phyloP scores from a whole-genome alignment of 2,888 invertebrate species.

The Synanthedon formicaeformis region DNA sequence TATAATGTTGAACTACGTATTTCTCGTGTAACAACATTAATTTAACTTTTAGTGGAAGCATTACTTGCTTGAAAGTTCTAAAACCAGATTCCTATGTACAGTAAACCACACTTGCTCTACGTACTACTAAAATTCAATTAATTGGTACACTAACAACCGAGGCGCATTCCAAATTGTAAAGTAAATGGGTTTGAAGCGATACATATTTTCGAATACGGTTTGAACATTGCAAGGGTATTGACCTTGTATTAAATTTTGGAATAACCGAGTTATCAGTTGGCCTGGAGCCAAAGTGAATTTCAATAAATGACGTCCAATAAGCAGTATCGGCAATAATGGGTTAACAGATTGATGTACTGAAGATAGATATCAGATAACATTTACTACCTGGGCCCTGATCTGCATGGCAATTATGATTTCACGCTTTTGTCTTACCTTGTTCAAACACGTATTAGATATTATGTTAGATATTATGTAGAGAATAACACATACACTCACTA shows the following conservation, averaged over 20 bases:
- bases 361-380: too few relatives aligned
- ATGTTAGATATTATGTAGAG: too few relatives aligned
- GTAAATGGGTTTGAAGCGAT: neutral
- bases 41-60: too few relatives aligned
- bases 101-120: neutral
- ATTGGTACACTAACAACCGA: neutral
- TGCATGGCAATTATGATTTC: too few relatives aligned
- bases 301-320: conserved; percentile 27
- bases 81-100: neutral
- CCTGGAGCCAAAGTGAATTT: conserved; percentile 47
- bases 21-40: too few relatives aligned
- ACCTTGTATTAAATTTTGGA: conserved; percentile 42
- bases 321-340: neutral
- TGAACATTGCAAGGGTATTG: conserved; percentile 53
- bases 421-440: too few relatives aligned
- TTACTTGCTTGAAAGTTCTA: neutral
- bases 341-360: too few relatives aligned
- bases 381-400: too few relatives aligned
- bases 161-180: neutral
- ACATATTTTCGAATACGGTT: conserved; percentile 16
- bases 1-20: too few relatives aligned
- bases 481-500: too few relatives aligned
- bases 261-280: conserved; percentile 55
- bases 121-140: neutral
- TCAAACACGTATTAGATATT: too few relatives aligned